Percentiles rank a stretch among this genome's conserved stretches.
Conservation (phyloP, 2,113 vertebrate genomes). For the Tylochromis polylepis region DNA sequence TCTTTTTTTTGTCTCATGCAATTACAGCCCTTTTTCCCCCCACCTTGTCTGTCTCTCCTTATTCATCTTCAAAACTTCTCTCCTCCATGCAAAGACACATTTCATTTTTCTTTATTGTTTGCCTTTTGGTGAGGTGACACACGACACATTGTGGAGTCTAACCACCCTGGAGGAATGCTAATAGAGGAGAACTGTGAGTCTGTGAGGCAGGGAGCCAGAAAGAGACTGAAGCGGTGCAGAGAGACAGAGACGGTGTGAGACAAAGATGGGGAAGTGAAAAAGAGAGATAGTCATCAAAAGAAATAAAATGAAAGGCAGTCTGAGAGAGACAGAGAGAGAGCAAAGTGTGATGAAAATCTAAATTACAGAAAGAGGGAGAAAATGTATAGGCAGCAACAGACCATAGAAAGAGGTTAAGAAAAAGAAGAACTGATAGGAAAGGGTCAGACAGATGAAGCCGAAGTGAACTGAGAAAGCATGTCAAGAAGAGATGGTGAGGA, state of each 20-base stretch:
- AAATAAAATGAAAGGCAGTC: slow-evolving; percentile 39
- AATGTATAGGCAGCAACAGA: neutral
- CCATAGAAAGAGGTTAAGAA: neutral
- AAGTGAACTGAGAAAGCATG: neutral
- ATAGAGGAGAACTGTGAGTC: slow-evolving; percentile 24
- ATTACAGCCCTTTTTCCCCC: neutral
- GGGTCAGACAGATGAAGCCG: neutral
- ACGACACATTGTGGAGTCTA: slow-evolving; percentile 35
- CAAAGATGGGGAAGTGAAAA: slow-evolving; percentile 19
- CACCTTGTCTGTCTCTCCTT: neutral
- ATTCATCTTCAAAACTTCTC: neutral
- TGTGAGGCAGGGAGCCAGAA: neutral
- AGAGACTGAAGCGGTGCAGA: neutral
- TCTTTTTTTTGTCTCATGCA: slow-evolving; percentile 15
- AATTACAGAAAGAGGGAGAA: slow-evolving; percentile 21
- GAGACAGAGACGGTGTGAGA: slow-evolving; percentile 7
- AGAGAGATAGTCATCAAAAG: slow-evolving; percentile 50
- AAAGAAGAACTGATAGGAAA: neutral
- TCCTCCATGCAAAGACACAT: neutral
- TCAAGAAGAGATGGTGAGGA: neutral
- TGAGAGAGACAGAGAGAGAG: slow-evolving; percentile 5
- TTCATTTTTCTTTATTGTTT: slow-evolving; percentile 45
- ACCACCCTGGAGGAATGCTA: slow-evolving; percentile 53
- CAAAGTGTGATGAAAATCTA: slow-evolving; percentile 34
- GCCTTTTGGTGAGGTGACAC: slow-evolving; percentile 49